These are phyloP conservation scores for Belonocnema kinseyi DNA, from an alignment of 1,140 invertebrate species.

Conservation along the genomic window DNA sequence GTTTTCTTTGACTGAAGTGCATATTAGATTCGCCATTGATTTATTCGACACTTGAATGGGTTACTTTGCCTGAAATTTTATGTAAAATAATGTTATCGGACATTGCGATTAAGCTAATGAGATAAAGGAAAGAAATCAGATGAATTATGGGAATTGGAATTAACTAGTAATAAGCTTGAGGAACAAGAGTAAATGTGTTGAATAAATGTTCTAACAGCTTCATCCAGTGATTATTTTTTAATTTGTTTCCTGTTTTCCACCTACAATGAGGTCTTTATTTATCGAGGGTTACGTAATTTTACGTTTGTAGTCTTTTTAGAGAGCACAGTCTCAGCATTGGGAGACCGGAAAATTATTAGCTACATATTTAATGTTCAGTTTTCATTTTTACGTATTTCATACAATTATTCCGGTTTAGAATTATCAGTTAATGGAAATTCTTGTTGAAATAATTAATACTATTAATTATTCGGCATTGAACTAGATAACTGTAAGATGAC, in stretches of 20 bases:
- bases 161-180: background rate
- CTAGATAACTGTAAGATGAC: no score
- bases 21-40: background rate
- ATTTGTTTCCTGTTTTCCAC: slow-evolving; percentile 25
- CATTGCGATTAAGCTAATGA: background rate
- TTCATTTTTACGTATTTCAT: no score
- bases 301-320: background rate
- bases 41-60: background rate
- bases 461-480: no score
- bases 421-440: no score
- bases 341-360: no score
- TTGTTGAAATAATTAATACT: no score
- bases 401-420: no score
- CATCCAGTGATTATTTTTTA: background rate
- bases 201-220: background rate
- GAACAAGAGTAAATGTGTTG: background rate
- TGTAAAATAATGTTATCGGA: background rate
- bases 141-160: slow-evolving; percentile 11
- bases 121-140: background rate
- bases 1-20: no score
- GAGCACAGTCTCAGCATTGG: no score
- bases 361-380: no score
- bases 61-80: background rate
- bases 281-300: background rate
- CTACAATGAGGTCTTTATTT: background rate